These are phyloP conservation scores for Chrysolina americana DNA, from an alignment of 2,888 invertebrate genomes.

Conservation along the genomic window DNA sequence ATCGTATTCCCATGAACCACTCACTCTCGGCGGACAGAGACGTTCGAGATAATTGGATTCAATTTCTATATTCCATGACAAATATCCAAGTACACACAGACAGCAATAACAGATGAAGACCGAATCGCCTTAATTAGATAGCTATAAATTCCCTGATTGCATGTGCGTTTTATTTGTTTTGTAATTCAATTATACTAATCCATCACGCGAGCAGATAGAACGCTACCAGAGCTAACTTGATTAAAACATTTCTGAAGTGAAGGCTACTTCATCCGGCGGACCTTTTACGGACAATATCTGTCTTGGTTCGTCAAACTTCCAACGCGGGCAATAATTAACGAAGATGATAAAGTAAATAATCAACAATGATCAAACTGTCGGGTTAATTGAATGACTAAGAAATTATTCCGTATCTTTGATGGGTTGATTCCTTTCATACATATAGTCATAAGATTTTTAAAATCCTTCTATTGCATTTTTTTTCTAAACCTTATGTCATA, in stretches of 20 bases:
- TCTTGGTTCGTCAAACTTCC: not conserved
- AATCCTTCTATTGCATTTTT: no score
- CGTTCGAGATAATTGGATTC: slow-evolving; percentile 39
- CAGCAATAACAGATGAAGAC: slow-evolving; percentile 23
- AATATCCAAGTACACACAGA: slow-evolving; percentile 17
- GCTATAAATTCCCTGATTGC: slow-evolving; percentile 32
- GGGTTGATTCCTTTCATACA: not conserved
- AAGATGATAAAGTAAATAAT: slow-evolving; percentile 16
- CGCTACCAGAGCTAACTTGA: slow-evolving; percentile 25
- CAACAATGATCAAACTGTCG: not conserved
- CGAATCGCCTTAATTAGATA: slow-evolving; percentile 36
- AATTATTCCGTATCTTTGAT: not conserved
- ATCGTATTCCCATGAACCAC: slow-evolving; percentile 28
- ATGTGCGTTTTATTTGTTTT: slow-evolving; percentile 38
- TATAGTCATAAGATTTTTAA: no score
- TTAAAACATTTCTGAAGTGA: slow-evolving; percentile 30
- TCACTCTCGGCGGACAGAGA: slow-evolving; percentile 40
- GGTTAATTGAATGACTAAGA: not conserved
- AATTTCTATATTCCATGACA: slow-evolving; percentile 38
- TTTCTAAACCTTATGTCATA: no score
- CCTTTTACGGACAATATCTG: slow-evolving; percentile 20
- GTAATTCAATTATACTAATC: slow-evolving; percentile 38
- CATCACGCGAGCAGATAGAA: slow-evolving; percentile 20
- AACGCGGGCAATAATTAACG: slow-evolving; percentile 1
- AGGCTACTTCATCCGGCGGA: not conserved